Conservation (phyloP, 2,113 vertebrate species). For the Tachysurus fulvidraco region DNA sequence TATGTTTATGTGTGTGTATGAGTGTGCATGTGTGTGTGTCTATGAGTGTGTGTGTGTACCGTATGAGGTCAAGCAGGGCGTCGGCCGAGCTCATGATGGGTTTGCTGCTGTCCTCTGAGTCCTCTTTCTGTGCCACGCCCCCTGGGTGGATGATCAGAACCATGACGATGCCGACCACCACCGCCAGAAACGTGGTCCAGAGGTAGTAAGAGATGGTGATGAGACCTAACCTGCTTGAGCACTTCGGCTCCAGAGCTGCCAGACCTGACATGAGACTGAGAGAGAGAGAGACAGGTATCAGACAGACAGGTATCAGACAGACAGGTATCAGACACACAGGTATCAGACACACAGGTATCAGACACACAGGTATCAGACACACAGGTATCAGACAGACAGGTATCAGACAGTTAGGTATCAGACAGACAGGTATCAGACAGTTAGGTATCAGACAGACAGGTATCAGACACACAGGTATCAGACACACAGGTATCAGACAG, state of each 20-base stretch:
- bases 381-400: too few species aligned
- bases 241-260: slow-evolving; percentile 93
- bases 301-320: slow-evolving; percentile 49
- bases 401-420: slow-evolving; percentile 19
- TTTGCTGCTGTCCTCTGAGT: slow-evolving; percentile 83
- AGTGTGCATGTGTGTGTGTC: slow-evolving; percentile 4
- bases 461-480: too few species aligned
- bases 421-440: slow-evolving; percentile 59
- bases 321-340: slow-evolving; percentile 59
- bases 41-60: slow-evolving; percentile 67
- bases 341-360: slow-evolving; percentile 18
- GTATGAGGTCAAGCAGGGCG: slow-evolving; percentile 91
- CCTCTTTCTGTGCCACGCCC: slow-evolving; percentile 90
- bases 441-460: slow-evolving; percentile 21
- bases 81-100: slow-evolving; percentile 95
- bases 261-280: slow-evolving; percentile 93
- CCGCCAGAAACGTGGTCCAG: slow-evolving; percentile 96
- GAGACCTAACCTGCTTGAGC: slow-evolving; percentile 91
- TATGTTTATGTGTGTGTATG: not conserved
- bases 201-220: slow-evolving; percentile 95
- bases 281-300: slow-evolving; percentile 47
- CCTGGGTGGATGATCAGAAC: slow-evolving; percentile 94
- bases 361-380: too few species aligned
- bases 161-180: slow-evolving; percentile 95
- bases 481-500: too few species aligned